Percentiles rank a stretch among this genome's conserved stretches.
Conservation (phyloP, 2,888 invertebrate species). For the Heterodera filipjevi region DNA sequence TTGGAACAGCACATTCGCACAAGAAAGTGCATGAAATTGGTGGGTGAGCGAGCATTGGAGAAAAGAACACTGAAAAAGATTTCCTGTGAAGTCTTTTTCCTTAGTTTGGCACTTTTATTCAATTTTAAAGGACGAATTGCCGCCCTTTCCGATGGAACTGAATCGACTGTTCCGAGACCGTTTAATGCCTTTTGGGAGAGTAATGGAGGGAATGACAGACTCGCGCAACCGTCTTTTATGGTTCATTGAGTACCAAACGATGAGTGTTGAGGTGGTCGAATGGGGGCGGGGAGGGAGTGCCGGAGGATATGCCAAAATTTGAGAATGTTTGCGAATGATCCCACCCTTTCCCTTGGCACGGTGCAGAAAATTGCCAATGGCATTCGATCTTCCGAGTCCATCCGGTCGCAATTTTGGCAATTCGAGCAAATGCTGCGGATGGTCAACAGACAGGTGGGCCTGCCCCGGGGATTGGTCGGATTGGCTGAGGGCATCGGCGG, state of each 20-base stretch:
- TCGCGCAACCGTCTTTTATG: conserved; percentile 59
- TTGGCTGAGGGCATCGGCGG: not conserved
- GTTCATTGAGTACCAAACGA: conserved; percentile 63
- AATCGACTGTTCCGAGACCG: conserved; percentile 59
- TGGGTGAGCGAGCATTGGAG: too few species aligned
- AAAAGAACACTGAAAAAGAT: too few species aligned
- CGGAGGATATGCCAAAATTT: too few species aligned
- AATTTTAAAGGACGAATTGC: conserved; percentile 49
- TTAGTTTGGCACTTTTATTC: not conserved
- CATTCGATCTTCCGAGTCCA: conserved; percentile 56
- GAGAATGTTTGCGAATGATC: too few species aligned
- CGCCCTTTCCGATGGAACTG: conserved; percentile 56
- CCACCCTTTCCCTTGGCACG: too few species aligned
- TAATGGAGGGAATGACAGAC: conserved; percentile 48
- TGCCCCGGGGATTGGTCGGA: too few species aligned
- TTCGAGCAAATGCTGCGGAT: conserved; percentile 62
- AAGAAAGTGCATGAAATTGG: conserved; percentile 58
- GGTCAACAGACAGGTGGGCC: conserved; percentile 58
- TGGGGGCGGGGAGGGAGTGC: not conserved
- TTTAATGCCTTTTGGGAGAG: conserved; percentile 58
- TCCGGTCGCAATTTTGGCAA: conserved; percentile 63
- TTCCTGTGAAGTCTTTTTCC: not conserved
- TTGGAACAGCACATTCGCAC: conserved; percentile 62
- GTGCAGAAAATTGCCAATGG: conserved; percentile 60
- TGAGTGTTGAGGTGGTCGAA: conserved; percentile 62